Evolutionary conservation across 2,888 invertebrate genomes (phyloP), one percentile per base, ranked within the genome.

Genomic region (Osmoderma eremita): DNA sequence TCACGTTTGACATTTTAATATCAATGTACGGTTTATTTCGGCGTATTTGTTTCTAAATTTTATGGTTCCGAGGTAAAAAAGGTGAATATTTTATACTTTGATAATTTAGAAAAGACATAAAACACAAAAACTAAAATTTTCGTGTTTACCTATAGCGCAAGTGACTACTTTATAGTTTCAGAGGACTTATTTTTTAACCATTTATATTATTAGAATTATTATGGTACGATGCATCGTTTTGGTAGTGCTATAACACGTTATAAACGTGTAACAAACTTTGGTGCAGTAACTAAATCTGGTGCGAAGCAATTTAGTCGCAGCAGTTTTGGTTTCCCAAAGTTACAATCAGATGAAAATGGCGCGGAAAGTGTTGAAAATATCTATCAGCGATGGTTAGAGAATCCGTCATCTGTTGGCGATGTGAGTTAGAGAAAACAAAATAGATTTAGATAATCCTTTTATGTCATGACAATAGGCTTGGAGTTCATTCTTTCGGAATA

Each of bases 401-500:
- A 61, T 45, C 58, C 58, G 3, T 61, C 45, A 12, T 61, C 58
- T 30, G 58, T 61, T 15, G 30, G 45, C 10, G 24, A 30, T 36
- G 58, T 61, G 17, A 48, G 48, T 61, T 18, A n/a, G 8, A 15
- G 15, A 10, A 10, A 39, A 18, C 36, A 18, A 12, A 18, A 22
- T n/a, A 12, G 0, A 45, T 24, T 12, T 13, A 30, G 22, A 24
- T 30, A 24, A 51, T 12, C 24, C 12, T 12, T 8, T 56, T 36
- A 38, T 13, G 38, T 54, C n/a, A 18, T 56, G 20, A 38, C 18
- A 8, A 3, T 50, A 63, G 63, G 38, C 17, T 1, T 63, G 63
- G 63, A 48, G 22, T 39, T 36, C 39, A 3, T 63, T 50, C 4
- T 63, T 63, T 24, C 63, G 39, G 50, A 50, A 50, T 50, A 22